Evolutionary conservation across 2,113 vertebrate genomes (phyloP), one percentile per base, ranked within the genome.

Genomic region (Calypte anna): DNA sequence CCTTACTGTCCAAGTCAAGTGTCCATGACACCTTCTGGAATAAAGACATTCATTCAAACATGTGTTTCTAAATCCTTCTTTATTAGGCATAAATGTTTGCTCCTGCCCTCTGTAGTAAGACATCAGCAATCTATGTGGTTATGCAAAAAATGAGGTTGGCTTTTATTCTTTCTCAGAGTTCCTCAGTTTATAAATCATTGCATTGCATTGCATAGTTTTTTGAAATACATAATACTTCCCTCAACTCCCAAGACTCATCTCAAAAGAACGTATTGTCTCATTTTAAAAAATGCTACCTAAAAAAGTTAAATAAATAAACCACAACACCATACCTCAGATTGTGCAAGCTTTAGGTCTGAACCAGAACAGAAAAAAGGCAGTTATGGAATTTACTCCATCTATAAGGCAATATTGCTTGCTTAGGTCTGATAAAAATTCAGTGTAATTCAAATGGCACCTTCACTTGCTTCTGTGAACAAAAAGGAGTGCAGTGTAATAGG

Each of bases 401-500:
- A 23, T 7, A 84, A 33, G 13, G 20, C 14, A 90, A 25, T 38
- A 66, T 44, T 78, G 20, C 6, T 44, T 78, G 20, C 6, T 61
- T 30, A 80, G 12, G 28, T 38, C 36, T 59, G 28, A 48, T 1
- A 2, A 38, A 78, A 90, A 50, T 44, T 48, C 58, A 82, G 27
- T n/a, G 38, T 33, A 72, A 78, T 46, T 75, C 48, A 53, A 76
- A 87, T 31, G 31, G 12, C 21, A 33, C 16, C 46, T 46, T 22
- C 5, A 54, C 8, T 59, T 72, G 13, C 23, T 91, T 69, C 38
- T 57, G 20, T 12, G 19, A 57, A 10, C 12, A 20, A 31, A 73
- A 77, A 24, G 13, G 82, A 77, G 16, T 1, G 1, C 9, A 90
- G 17, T 0, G 0, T 9, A 66, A 53, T 0, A 79, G 7, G 4